Evolutionary conservation across 2,888 invertebrate species (phyloP), one percentile per base, ranked within the genome.

Genomic region (Aphrophora alni): DNA sequence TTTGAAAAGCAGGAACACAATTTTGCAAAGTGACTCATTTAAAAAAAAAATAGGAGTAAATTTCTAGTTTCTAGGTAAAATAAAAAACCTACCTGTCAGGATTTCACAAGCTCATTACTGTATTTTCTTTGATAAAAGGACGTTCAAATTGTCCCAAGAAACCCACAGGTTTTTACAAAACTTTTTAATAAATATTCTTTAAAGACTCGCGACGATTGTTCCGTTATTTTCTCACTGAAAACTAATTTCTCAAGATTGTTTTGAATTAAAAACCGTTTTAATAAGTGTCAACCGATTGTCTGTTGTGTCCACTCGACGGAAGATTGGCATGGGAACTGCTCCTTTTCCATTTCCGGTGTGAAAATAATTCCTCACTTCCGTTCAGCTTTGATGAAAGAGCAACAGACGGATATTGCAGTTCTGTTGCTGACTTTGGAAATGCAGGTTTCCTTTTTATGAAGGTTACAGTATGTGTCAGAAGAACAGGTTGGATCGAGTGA

Each of bases 251-350:
- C 59, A 59, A 59, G 59, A 59, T 59, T 59, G 59, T 59, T 59
- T 14, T 1, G 59, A 59, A 59, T 59, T 59, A 59, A 33, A 33
- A 33, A n/a, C n/a, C n/a, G 33, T 33, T 33, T 33, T 33, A 33
- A 59, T 14, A 59, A 59, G 21, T 59, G 59, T 59, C 59, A 59
- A 59, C 59, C 4, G 59, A 21, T 59, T 21, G 21, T 59, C 21
- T 59, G 59, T 59, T 59, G 12, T 59, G 59, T 59, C 59, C 59
- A 59, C 59, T 59, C 21, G n/a, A 8, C 59, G 59, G 12, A 59
- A 59, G 59, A 59, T 59, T 59, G 59, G 59, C 59, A 59, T 59
- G 59, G 59, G 59, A 59, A 59, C 59, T n/a, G 21, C 59, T 33
- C 33, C 33, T 59, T 59, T n/a, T 59, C 1, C 3, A 59, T 21